Evolutionary conservation across 2,113 vertebrate species (phyloP).

Genomic region (Solea senegalensis): DNA sequence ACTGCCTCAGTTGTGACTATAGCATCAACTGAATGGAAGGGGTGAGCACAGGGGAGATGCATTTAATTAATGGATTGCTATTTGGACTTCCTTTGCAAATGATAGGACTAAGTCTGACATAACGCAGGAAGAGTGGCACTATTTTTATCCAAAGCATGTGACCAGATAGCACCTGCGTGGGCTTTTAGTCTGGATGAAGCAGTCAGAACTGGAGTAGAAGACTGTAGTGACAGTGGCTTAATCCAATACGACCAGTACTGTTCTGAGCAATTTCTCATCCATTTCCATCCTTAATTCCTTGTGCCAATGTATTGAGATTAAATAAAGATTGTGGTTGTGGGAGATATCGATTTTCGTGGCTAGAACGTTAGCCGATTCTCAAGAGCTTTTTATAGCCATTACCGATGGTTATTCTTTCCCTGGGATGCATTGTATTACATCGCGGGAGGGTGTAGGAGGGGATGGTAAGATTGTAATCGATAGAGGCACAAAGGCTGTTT

Average conservation of each 20-base stretch:
- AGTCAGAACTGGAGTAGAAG: conserved; percentile 22
- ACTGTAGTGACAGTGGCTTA: not conserved
- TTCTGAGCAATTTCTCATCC: conserved; percentile 46
- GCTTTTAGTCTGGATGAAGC: conserved; percentile 26
- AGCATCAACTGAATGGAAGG: conserved; percentile 43
- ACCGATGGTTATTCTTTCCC: conserved; percentile 76
- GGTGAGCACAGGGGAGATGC: conserved; percentile 51
- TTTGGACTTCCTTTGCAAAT: conserved; percentile 43
- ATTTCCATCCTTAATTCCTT: conserved; percentile 62
- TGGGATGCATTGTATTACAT: conserved; percentile 77
- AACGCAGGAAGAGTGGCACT: conserved; percentile 11
- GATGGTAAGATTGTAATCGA: conserved; percentile 71
- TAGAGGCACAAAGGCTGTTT: conserved; percentile 68
- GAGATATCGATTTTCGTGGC: conserved; percentile 74
- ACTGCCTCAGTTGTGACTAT: conserved; percentile 55
- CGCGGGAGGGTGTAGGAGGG: conserved; percentile 54
- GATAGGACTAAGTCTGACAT: conserved; percentile 41
- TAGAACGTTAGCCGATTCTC: conserved; percentile 62
- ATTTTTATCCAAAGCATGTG: conserved; percentile 37
- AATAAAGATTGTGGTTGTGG: conserved; percentile 73
- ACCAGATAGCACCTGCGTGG: conserved; percentile 24
- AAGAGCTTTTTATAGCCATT: conserved; percentile 78
- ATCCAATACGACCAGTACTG: not conserved
- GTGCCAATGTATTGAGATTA: conserved; percentile 72
- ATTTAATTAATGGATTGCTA: conserved; percentile 66